Evolutionary conservation across 2,797 vertebrate species (phyloP).

Genomic region (Rallus crepitans): DNA sequence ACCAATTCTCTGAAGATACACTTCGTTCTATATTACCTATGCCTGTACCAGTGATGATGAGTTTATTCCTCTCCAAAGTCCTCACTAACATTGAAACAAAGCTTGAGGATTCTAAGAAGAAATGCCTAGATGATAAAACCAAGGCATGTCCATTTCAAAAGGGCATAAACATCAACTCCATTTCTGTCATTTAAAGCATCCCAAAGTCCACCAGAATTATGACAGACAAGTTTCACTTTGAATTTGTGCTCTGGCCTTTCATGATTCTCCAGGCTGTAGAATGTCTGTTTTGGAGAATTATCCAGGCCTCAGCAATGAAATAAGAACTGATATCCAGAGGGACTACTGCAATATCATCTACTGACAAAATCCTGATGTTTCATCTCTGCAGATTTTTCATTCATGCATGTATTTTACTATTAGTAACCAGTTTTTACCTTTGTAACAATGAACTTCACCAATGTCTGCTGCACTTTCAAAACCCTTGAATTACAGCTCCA

Average conservation of each 20-base stretch:
- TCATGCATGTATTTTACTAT: not conserved
- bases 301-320: not conserved
- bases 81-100: not conserved
- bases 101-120: not conserved
- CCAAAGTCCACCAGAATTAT: not conserved
- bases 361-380: not conserved
- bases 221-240: not conserved
- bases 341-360: not conserved
- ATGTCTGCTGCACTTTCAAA: not conserved
- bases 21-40: not conserved
- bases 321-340: not conserved
- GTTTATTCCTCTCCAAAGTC: fast-evolving
- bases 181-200: not conserved
- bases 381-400: not conserved
- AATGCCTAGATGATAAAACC: not conserved
- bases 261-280: not conserved
- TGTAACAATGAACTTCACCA: not conserved
- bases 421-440: not conserved
- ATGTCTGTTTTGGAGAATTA: not conserved
- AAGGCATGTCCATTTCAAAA: not conserved
- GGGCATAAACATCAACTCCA: not conserved
- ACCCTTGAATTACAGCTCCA: not conserved
- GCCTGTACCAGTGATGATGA: not conserved
- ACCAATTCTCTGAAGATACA: not conserved
- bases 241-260: not conserved